These are phyloP conservation scores for Lepidocyrtinus sp. DNA, from an alignment of 2,888 invertebrate species.

Conservation along the genomic window DNA sequence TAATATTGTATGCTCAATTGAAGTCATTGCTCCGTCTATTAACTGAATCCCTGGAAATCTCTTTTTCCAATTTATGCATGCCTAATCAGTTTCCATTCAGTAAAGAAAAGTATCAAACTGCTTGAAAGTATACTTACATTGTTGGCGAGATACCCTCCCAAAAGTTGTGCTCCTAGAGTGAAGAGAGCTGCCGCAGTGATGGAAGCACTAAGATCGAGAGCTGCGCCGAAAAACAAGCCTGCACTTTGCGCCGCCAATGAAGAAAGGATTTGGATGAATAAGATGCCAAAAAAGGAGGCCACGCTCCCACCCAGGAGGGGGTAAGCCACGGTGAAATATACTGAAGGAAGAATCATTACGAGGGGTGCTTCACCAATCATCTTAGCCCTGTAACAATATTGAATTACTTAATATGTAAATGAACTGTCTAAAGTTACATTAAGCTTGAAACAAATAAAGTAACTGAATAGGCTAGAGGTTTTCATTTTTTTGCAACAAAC, in stretches of 20 bases:
- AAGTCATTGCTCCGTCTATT: too few species aligned
- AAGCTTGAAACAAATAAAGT: too few species aligned
- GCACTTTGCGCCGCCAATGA: conserved; percentile 76
- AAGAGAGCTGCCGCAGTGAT: conserved; percentile 84
- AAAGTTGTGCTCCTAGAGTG: conserved; percentile 83
- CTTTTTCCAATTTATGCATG: too few species aligned
- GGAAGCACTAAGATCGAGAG: conserved; percentile 84
- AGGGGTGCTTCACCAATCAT: conserved; percentile 87
- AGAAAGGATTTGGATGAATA: conserved; percentile 74
- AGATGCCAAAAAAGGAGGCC: conserved; percentile 79
- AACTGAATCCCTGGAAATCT: too few species aligned
- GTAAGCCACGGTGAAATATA: conserved; percentile 84
- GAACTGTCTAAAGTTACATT: too few species aligned
- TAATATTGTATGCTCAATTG: too few species aligned
- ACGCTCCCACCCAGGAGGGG: conserved; percentile 82
- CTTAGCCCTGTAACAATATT: conserved; percentile 80
- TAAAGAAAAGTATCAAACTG: conserved; percentile 7
- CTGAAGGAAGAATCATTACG: conserved; percentile 82
- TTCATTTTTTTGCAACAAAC: too few species aligned
- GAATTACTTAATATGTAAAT: too few species aligned
- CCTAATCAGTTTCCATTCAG: too few species aligned
- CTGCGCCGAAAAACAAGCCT: conserved; percentile 85
- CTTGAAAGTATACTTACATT: conserved; percentile 65
- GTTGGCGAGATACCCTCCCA: conserved; percentile 82
- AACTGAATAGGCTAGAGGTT: too few species aligned